Evolutionary conservation across 2,888 invertebrate genomes (phyloP).

Genomic region (Cantharis rustica): DNA sequence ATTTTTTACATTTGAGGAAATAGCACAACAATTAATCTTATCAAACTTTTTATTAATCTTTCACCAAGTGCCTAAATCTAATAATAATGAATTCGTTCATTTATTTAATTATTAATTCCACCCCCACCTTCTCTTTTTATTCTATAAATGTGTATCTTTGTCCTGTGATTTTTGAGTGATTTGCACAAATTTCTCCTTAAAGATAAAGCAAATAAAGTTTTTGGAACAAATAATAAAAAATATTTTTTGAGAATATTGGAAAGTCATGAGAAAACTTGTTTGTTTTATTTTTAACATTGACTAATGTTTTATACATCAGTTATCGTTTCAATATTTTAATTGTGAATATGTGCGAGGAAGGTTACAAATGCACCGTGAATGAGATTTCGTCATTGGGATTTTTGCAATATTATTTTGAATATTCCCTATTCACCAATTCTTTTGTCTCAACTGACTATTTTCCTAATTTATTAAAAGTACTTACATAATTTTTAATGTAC

Average conservation of each 20-base stretch:
- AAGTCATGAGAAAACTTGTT: not conserved
- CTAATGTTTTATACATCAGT: not conserved
- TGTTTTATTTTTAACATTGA: not conserved
- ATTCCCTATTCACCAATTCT: not conserved
- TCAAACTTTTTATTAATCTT: not conserved
- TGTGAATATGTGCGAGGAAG: not conserved
- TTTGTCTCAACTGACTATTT: not conserved
- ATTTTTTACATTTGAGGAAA: not conserved
- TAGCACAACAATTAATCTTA: not conserved
- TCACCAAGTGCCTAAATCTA: not conserved
- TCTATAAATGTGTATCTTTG: not conserved
- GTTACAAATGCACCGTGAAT: not conserved
- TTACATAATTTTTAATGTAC: not conserved
- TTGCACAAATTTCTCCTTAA: not conserved
- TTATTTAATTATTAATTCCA: not conserved
- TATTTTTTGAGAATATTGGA: not conserved
- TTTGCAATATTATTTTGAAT: not conserved
- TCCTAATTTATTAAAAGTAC: not conserved
- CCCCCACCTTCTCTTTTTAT: not conserved
- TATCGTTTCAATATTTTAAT: not conserved
- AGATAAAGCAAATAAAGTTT: not conserved
- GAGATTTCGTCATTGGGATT: not conserved
- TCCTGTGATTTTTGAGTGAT: not conserved
- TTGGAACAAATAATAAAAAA: not conserved
- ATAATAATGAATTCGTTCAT: not conserved